Evolutionary conservation across 2,888 invertebrate genomes (phyloP), one percentile per base, ranked within the genome.

Genomic region (Mechanitis mazaeus): DNA sequence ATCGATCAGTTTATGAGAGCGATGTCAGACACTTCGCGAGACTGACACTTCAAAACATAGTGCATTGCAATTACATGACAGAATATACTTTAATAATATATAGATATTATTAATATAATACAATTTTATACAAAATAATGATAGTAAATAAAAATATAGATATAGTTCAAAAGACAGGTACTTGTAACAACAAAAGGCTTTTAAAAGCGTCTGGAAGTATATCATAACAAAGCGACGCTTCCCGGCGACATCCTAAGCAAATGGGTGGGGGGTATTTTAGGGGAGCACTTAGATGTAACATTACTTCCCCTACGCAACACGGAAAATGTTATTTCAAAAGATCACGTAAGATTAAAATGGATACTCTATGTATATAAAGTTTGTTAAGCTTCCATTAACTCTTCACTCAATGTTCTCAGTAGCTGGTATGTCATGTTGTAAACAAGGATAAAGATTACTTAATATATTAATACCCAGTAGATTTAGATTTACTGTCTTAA

Each of bases 131-230:
- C 53, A 58, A 55, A 58, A 55, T 33, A 45, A 42, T 28, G 33
- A 54, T 20, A 38, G 59, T 56, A 58, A 54, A 46, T 46, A 33
- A 55, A 50, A 56, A 56, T 58, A 58, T 35, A 55, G 42, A 58
- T 55, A 55, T 45, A 53, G 56, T 38, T 50, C 54, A 47, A 38
- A 62, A 58, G 60, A 64, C 55, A 63, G 42, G 11, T 61, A 84
- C 87, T 87, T 85, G 76, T 81, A 75, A 66, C 64, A 70, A 81
- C 83, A 83, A 87, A 87, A 84, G 84, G 72, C 78, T 85, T 86
- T 86, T 78, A 69, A 82, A 83, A 82, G 81, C 81, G 86, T 86
- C 87, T 87, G 80, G 82, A 56, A 60, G 81, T 80, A 84, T 82
- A 83, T 80, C 79, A 73, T 77, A 76, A 84, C 84, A 83, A 83